Evolutionary conservation across 2,888 invertebrate genomes (phyloP).

Genomic region (Callyntrura guangdongensis): DNA sequence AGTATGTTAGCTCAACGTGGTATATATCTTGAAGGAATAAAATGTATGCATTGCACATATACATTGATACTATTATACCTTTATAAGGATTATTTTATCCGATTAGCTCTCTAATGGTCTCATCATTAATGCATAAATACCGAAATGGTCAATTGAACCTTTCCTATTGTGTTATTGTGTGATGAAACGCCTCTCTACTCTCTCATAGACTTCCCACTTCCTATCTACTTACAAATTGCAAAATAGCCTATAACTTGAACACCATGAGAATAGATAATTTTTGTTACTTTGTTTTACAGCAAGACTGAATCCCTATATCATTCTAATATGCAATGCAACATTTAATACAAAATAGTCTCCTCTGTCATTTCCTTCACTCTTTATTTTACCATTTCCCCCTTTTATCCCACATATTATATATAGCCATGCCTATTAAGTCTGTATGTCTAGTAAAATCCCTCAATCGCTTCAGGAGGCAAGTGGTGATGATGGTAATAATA

Average conservation of each 20-base stretch:
- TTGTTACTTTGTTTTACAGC: no score
- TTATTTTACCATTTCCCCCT: no score
- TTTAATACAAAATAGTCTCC: not conserved
- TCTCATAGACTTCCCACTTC: constrained; percentile 59
- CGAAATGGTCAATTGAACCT: constrained; percentile 66
- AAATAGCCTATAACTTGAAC: constrained; percentile 51
- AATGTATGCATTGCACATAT: no score
- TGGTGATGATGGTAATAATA: constrained; percentile 56
- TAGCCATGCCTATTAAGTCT: no score
- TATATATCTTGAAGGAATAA: no score
- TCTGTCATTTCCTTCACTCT: not conserved
- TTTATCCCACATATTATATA: not conserved
- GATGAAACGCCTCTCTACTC: constrained; percentile 61
- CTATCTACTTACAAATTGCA: constrained; percentile 71
- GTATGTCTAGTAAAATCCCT: constrained; percentile 18
- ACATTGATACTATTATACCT: constrained; percentile 25
- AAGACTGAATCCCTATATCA: not conserved
- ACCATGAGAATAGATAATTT: no score
- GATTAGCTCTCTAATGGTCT: constrained; percentile 75
- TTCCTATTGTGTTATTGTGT: constrained; percentile 43
- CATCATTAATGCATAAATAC: constrained; percentile 76
- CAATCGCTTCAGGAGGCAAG: constrained; percentile 36
- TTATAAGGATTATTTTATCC: constrained; percentile 58
- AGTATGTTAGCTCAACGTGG: no score
- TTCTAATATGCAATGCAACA: not conserved